Evolutionary conservation across 2,113 vertebrate species (phyloP).

Genomic region (Muscicapa adusta): DNA sequence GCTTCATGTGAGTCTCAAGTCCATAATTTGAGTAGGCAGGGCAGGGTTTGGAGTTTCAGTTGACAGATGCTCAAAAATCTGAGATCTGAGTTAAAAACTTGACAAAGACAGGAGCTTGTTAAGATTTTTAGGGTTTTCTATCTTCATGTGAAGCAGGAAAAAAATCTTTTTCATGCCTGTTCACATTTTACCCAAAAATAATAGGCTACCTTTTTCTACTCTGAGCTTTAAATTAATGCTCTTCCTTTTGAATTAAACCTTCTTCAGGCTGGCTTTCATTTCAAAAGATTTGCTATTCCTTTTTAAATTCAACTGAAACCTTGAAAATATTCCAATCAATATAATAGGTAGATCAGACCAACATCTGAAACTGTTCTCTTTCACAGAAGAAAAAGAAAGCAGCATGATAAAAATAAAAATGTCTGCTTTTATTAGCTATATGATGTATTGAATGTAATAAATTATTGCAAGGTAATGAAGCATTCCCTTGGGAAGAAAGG

Average conservation of each 20-base stretch:
- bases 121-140: background rate
- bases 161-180: background rate
- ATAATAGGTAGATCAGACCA: background rate
- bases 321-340: background rate
- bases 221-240: background rate
- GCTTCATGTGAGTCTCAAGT: background rate
- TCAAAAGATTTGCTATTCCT: background rate
- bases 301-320: background rate
- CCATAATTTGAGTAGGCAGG: background rate
- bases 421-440: background rate
- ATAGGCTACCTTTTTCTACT: background rate
- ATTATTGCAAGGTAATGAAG: background rate
- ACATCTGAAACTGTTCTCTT: background rate
- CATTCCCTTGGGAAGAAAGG: conserved; percentile 31
- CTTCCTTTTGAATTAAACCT: background rate
- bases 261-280: background rate
- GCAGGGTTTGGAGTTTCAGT: background rate
- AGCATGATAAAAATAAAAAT: background rate
- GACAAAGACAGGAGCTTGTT: background rate
- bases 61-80: background rate
- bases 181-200: background rate
- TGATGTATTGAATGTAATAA: background rate
- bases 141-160: background rate
- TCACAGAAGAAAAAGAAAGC: background rate
- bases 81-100: background rate